These are phyloP conservation scores for Esox masquinongy DNA, from an alignment of 2,797 vertebrate species.

Conservation along the genomic window DNA sequence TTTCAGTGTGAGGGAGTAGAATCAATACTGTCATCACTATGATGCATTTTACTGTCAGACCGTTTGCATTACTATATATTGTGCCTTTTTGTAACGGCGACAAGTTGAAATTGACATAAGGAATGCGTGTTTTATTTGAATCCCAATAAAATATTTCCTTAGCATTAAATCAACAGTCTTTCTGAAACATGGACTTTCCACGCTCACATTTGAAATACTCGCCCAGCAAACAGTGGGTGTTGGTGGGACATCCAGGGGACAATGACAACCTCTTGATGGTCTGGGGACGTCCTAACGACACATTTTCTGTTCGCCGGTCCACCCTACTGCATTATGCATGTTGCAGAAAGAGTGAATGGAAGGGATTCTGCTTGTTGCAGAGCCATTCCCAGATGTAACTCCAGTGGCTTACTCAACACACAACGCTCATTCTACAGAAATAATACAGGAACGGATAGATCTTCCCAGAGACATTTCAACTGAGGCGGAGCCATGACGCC, in stretches of 20 bases:
- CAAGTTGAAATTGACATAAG: constrained; percentile 18
- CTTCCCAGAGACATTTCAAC: constrained; percentile 19
- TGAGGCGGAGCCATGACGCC: constrained; percentile 16
- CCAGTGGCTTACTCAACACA: constrained; percentile 27
- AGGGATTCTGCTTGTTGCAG: constrained; percentile 33
- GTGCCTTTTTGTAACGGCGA: constrained; percentile 18
- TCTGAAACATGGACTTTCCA: constrained; percentile 50
- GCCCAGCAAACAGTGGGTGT: too few species aligned
- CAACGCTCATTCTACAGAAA: constrained; percentile 43
- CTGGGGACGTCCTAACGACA: too few species aligned
- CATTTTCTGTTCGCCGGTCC: not conserved
- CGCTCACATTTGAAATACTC: constrained; percentile 59
- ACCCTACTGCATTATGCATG: constrained; percentile 58
- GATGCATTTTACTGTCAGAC: not conserved
- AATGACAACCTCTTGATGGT: constrained; percentile 28
- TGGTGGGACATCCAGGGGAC: too few species aligned
- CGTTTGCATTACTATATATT: not conserved
- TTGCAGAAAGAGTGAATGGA: constrained; percentile 38
- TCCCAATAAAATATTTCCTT: constrained; percentile 16
- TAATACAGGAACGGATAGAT: constrained; percentile 15
- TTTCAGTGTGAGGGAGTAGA: not conserved
- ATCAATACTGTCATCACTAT: not conserved
- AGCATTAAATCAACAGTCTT: constrained; percentile 38
- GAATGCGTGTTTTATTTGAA: constrained; percentile 15
- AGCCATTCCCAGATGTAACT: constrained; percentile 40